A percentile compares a stretch with the other conserved stretches of the same genome.
Evolutionary conservation across 2,113 vertebrate genomes (phyloP).

Genomic region (Furnarius figulus): DNA sequence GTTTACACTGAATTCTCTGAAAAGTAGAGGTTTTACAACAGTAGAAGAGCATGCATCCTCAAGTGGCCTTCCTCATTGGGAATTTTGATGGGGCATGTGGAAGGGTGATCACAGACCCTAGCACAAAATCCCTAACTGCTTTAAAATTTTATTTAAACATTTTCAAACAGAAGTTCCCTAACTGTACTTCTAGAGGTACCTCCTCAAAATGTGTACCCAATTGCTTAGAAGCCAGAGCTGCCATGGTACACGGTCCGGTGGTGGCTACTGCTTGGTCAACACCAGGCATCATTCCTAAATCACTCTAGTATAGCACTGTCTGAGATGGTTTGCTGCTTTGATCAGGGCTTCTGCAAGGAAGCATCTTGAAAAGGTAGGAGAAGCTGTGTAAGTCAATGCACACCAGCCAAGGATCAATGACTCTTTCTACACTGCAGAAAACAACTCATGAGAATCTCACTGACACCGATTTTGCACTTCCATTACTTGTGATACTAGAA

Average conservation of each 20-base stretch:
- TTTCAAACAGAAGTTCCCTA: background rate
- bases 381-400: background rate
- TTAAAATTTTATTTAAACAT: background rate
- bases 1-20: background rate
- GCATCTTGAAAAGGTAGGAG: background rate
- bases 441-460: background rate
- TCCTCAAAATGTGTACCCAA: background rate
- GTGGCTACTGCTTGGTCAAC: background rate
- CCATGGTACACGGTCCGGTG: background rate
- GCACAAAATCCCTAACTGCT: background rate
- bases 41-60: background rate
- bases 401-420: background rate
- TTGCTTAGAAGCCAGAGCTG: background rate
- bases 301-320: accelerated
- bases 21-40: background rate
- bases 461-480: background rate
- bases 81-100: background rate
- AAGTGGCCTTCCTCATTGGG: background rate
- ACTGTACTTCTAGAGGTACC: background rate
- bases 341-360: background rate
- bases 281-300: background rate
- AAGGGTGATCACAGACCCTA: background rate
- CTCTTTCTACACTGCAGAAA: background rate
- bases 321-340: background rate
- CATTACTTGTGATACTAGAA: background rate